phyloP scores from a whole-genome alignment of 2,888 invertebrate species.

The Chromoteleia sp. region DNA sequence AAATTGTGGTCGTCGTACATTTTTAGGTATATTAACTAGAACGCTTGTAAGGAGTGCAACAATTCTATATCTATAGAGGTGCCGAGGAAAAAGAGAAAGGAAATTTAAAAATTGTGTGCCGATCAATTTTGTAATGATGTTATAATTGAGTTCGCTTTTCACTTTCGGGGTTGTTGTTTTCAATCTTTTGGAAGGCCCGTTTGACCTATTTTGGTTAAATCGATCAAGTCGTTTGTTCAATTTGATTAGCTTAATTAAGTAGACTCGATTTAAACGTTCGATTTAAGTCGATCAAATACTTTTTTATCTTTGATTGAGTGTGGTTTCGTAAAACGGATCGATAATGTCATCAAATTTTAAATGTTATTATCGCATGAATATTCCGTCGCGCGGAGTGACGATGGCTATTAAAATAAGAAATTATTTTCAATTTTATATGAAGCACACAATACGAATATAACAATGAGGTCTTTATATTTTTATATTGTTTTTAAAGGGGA shows the following conservation, averaged over 20 bases:
- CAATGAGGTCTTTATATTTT: too few relatives aligned
- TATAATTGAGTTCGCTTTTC: conserved; percentile 18
- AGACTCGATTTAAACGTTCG: neutral
- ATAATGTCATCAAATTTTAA: neutral
- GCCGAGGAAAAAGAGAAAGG: conserved; percentile 42
- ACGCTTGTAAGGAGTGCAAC: conserved; percentile 67
- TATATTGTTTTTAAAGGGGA: too few relatives aligned
- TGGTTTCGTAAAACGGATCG: neutral
- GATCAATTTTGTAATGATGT: conserved; percentile 38
- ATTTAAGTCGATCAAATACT: conserved; percentile 9
- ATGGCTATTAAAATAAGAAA: too few relatives aligned
- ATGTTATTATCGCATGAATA: neutral
- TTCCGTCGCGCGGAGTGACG: neutral
- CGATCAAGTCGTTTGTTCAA: conserved; percentile 11
- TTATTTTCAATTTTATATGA: too few relatives aligned
- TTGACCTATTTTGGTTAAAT: too few relatives aligned
- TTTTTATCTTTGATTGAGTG: neutral
- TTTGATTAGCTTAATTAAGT: conserved; percentile 5
- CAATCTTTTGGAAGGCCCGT: too few relatives aligned
- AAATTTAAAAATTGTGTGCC: conserved; percentile 10
- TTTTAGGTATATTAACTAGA: conserved; percentile 64
- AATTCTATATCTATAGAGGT: conserved; percentile 58
- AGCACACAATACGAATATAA: too few relatives aligned
- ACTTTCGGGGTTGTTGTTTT: too few relatives aligned
- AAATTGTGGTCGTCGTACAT: conserved; percentile 61